These are phyloP conservation scores for Pterostichus niger DNA, from an alignment of 2,888 invertebrate species.

Conservation along the genomic window DNA sequence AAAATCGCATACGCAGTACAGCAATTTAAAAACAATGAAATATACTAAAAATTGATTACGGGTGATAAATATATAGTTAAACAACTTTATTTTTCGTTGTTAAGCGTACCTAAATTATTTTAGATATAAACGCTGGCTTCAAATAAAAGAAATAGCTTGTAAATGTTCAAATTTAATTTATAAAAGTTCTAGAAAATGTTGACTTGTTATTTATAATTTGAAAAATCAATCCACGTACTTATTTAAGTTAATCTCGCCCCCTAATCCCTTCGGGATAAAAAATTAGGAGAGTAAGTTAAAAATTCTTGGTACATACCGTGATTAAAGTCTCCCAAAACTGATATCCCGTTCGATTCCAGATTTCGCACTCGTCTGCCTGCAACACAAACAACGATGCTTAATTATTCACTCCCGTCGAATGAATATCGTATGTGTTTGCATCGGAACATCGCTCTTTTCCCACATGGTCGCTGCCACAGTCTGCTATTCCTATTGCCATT, in stretches of 20 bases:
- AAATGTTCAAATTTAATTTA: too few relatives aligned
- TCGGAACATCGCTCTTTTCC: slow-evolving; percentile 28
- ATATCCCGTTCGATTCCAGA: slow-evolving; percentile 76
- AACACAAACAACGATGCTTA: slow-evolving; percentile 69
- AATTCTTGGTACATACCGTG: slow-evolving; percentile 74
- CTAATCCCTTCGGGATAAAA: slow-evolving; percentile 23
- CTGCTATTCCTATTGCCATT: too few relatives aligned
- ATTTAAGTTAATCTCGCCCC: slow-evolving; percentile 3
- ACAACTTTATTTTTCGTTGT: too few relatives aligned
- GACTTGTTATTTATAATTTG: too few relatives aligned
- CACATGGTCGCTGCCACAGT: not conserved
- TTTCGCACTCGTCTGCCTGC: slow-evolving; percentile 76
- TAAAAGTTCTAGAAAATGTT: too few relatives aligned
- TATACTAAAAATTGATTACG: too few relatives aligned
- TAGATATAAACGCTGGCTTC: too few relatives aligned
- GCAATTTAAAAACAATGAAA: too few relatives aligned
- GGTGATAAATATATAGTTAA: too few relatives aligned
- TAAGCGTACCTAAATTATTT: too few relatives aligned
- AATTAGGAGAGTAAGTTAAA: slow-evolving; percentile 18
- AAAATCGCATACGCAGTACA: too few relatives aligned
- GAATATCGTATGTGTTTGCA: slow-evolving; percentile 21
- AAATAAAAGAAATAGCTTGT: too few relatives aligned
- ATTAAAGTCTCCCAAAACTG: slow-evolving; percentile 76
- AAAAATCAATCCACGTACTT: slow-evolving; percentile 31
- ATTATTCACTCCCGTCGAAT: slow-evolving; percentile 21